These are phyloP conservation scores for Eupeodes latifasciatus DNA, from an alignment of 2,888 invertebrate genomes.

Conservation along the genomic window DNA sequence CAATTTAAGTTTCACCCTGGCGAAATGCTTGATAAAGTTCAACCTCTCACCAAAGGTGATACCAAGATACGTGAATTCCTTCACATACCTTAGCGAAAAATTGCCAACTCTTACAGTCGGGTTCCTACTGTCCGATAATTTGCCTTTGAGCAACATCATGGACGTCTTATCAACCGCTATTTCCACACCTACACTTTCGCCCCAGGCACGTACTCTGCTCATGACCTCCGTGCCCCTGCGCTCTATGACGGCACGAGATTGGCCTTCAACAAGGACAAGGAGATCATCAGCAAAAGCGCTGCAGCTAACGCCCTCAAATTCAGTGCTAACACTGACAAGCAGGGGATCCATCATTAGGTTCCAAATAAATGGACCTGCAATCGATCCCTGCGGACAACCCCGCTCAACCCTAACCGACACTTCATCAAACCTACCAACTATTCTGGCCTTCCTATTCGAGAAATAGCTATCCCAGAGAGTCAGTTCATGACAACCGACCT, in stretches of 20 bases:
- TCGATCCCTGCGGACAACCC: too few species aligned
- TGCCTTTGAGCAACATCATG: slow-evolving; percentile 51
- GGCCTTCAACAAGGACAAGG: slow-evolving; percentile 39
- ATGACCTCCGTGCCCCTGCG: background rate
- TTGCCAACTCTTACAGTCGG: background rate
- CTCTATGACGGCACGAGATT: slow-evolving; percentile 35
- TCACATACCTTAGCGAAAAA: background rate
- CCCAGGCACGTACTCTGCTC: slow-evolving; percentile 38
- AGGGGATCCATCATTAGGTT: slow-evolving; percentile 30
- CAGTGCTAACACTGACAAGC: background rate
- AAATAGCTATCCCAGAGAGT: too few species aligned
- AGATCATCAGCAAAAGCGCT: slow-evolving; percentile 57
- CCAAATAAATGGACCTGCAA: too few species aligned
- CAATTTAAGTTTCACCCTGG: background rate
- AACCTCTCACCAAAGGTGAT: background rate
- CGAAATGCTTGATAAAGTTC: background rate
- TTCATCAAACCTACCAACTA: too few species aligned
- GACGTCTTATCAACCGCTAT: slow-evolving; percentile 46
- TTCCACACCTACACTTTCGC: slow-evolving; percentile 32
- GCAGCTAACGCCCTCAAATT: background rate
- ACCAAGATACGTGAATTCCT: background rate
- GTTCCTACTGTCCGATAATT: background rate
- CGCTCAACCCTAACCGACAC: too few species aligned
- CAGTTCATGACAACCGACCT: too few species aligned
- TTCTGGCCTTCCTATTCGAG: too few species aligned